Conservation (phyloP, 2,888 invertebrate genomes). For the Lycaena phlaeas region DNA sequence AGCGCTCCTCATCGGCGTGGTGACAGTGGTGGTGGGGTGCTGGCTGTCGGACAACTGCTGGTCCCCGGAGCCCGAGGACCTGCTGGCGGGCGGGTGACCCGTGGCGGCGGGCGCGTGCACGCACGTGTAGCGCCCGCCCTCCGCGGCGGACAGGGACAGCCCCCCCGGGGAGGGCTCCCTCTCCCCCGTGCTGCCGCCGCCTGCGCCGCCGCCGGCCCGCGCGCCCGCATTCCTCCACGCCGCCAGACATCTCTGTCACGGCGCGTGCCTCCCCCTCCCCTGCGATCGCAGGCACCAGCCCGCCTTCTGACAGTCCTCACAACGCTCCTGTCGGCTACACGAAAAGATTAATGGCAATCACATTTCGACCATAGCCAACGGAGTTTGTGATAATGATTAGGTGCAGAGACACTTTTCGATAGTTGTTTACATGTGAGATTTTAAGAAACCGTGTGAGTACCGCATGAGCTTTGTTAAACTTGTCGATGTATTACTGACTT, state of each 20-base stretch:
- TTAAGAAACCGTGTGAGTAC: conserved; percentile 23
- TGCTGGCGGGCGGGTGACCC: conserved; percentile 80
- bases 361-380: conserved; percentile 49
- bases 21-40: conserved; percentile 82
- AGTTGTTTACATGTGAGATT: too few species aligned
- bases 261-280: conserved; percentile 45
- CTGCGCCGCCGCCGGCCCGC: conserved; percentile 35
- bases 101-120: conserved; percentile 75
- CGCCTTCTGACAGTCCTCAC: conserved; percentile 47
- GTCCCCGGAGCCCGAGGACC: conserved; percentile 81
- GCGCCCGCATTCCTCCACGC: conserved; percentile 49
- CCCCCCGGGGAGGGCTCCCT: conserved; percentile 44
- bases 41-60: conserved; percentile 86
- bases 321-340: conserved; percentile 42
- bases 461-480: conserved; percentile 54
- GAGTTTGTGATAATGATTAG: conserved; percentile 42
- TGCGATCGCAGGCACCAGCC: conserved; percentile 38
- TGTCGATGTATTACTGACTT: conserved; percentile 39
- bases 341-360: conserved; percentile 58
- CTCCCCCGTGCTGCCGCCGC: conserved; percentile 53
- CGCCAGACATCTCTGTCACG: conserved; percentile 50
- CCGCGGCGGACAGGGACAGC: conserved; percentile 51
- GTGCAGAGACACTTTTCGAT: conserved; percentile 41
- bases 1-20: conserved; percentile 79
- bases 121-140: conserved; percentile 70